These are phyloP conservation scores for Prolemur simus DNA, from an alignment of 2,113 vertebrate species.

Conservation along the genomic window DNA sequence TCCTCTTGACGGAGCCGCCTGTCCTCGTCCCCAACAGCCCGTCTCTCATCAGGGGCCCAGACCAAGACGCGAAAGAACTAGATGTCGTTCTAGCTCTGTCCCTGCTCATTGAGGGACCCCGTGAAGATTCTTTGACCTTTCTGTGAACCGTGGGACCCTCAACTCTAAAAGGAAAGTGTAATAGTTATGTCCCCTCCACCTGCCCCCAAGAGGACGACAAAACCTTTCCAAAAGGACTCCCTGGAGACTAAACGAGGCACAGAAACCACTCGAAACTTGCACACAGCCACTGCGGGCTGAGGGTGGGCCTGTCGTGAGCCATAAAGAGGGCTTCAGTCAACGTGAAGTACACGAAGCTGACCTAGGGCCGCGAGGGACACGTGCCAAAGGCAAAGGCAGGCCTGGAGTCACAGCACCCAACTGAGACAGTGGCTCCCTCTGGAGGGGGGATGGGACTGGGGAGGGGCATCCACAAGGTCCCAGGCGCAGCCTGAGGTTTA, in stretches of 20 bases:
- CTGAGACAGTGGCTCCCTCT: background rate
- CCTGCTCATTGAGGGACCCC: background rate
- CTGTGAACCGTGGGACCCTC: background rate
- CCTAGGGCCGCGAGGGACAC: background rate
- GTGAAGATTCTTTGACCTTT: background rate
- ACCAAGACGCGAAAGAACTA: accelerated
- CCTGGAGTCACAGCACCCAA: background rate
- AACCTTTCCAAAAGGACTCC: background rate
- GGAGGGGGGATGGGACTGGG: background rate
- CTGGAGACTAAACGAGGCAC: accelerated
- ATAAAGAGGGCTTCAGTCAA: accelerated
- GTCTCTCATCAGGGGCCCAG: background rate
- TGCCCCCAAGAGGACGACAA: too few species aligned
- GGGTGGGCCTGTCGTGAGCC: accelerated
- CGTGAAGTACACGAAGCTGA: accelerated
- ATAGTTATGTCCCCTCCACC: background rate
- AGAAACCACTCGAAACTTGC: accelerated
- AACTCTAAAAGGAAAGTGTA: too few species aligned
- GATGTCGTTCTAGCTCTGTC: too few species aligned
- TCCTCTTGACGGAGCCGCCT: accelerated
- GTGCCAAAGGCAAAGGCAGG: background rate
- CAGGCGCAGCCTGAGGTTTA: background rate
- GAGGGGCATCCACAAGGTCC: accelerated
- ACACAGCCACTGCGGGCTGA: accelerated
- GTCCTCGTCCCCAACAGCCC: accelerated